Conservation (phyloP, 1,140 invertebrate species). For the Forficula auricularia region DNA sequence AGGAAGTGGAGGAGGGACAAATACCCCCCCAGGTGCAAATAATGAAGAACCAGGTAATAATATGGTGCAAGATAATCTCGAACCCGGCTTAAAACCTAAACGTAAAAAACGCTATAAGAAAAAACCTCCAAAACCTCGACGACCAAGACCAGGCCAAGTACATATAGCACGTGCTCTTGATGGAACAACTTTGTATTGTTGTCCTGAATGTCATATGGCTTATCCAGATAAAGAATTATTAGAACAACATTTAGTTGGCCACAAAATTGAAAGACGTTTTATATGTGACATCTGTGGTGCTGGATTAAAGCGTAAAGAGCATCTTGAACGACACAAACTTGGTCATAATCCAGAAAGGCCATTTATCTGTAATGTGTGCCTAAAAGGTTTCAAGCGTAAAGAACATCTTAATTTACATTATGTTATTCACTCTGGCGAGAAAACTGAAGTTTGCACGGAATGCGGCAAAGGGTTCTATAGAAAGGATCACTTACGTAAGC, state of each 20-base stretch:
- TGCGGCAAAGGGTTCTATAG: conserved; percentile 64
- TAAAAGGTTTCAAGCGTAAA: conserved; percentile 60
- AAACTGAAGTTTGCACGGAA: conserved; percentile 52
- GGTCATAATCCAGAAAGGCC: conserved; percentile 62
- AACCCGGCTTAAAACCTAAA: conserved; percentile 35
- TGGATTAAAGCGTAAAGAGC: conserved; percentile 59
- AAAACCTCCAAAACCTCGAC: conserved; percentile 52
- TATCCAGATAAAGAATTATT: conserved; percentile 57
- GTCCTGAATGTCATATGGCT: conserved; percentile 61
- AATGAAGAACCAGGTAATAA: conserved; percentile 3
- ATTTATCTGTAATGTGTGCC: conserved; percentile 54
- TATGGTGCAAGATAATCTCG: conserved; percentile 18
- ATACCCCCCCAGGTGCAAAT: background rate
- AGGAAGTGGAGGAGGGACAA: conserved; percentile 10
- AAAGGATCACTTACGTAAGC: conserved; percentile 64
- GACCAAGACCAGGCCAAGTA: conserved; percentile 50
- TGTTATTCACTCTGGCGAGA: conserved; percentile 63
- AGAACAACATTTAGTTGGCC: conserved; percentile 53
- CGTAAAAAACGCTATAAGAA: conserved; percentile 66
- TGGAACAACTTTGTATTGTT: conserved; percentile 53
- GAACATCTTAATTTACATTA: conserved; percentile 63
- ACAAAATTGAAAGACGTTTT: conserved; percentile 55
- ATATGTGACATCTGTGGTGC: conserved; percentile 39
- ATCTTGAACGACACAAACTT: conserved; percentile 57
- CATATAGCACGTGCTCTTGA: conserved; percentile 51